Evolutionary conservation across 2,797 vertebrate species (phyloP), one percentile per base, ranked within the genome.

Genomic region (Danio aesculapii): DNA sequence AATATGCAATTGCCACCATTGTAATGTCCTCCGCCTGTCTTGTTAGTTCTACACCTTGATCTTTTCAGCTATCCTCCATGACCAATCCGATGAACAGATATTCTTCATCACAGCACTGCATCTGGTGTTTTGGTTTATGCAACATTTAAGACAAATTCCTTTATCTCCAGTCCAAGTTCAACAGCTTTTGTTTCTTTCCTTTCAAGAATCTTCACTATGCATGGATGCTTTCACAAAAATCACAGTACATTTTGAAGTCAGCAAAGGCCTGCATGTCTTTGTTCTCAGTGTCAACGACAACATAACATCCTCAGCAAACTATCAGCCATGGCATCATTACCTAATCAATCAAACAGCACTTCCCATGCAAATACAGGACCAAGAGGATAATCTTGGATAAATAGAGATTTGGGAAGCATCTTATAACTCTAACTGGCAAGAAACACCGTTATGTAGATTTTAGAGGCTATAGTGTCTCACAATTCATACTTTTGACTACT

Each of bases 1-100:
- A 86, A 81, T 75, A 55, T 79, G 61, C 57, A 77, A n/a, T 83
- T 81, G 64, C 70, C 77, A 75, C 61, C 78, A 79, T 63, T 77
- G 39, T 58, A 53, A 76, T 70, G 57, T 82, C 10, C 43, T 47
- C 21, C 46, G 6, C 47, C 30, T 77, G 44, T 83, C 74, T 70
- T 73, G 58, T 53, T 70, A 47, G 47, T 19, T 13, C 64, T 62
- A 58, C 8, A 75, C 30, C 55, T 64, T 67, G 21, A 58, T 58
- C 47, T 44, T 58, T 76, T 79, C 8, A 17, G 59, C 44, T 61
- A 69, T 82, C 61, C 19, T 13, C 17, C 11, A 11, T 55, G 64
- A 62, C 21, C 59, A 52, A 77, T 43, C 50, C 19, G 4, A 16
- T 55, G 41, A 81, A 49, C 9, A 59, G 44, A 78, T 50, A 43